Percentiles rank a stretch among this genome's conserved stretches.
Evolutionary conservation across 2,888 invertebrate species (phyloP).

Genomic region (Xylota segnis): DNA sequence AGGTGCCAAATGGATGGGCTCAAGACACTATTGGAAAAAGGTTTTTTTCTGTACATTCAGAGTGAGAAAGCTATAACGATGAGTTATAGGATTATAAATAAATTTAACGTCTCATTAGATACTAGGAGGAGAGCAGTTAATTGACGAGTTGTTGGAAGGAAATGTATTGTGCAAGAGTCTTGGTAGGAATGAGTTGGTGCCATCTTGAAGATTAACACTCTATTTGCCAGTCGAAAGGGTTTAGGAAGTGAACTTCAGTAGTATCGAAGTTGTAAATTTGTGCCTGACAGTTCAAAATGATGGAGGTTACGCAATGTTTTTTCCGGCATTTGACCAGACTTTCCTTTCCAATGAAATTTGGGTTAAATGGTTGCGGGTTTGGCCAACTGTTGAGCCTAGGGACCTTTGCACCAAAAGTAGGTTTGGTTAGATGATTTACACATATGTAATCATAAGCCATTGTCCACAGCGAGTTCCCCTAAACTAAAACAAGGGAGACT

Average conservation of each 20-base stretch:
- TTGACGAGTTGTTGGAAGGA: not conserved
- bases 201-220: not conserved
- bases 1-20: conserved; percentile 4
- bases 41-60: not conserved
- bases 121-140: not conserved
- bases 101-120: not conserved
- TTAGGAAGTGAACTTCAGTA: not conserved
- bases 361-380: no score
- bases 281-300: no score
- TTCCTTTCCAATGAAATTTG: no score
- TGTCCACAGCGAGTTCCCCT: no score
- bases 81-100: conserved; percentile 11
- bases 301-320: no score
- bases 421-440: no score
- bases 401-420: no score
- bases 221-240: not conserved
- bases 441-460: no score
- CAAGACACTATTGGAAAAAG: not conserved
- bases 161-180: not conserved
- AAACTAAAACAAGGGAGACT: no score
- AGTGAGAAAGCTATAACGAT: not conserved
- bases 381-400: no score
- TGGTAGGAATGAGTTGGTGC: not conserved
- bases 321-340: no score
- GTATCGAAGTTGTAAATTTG: not conserved